These are phyloP conservation scores for Pristionchus japonicus DNA, from an alignment of 2,888 invertebrate species.

Conservation along the genomic window DNA sequence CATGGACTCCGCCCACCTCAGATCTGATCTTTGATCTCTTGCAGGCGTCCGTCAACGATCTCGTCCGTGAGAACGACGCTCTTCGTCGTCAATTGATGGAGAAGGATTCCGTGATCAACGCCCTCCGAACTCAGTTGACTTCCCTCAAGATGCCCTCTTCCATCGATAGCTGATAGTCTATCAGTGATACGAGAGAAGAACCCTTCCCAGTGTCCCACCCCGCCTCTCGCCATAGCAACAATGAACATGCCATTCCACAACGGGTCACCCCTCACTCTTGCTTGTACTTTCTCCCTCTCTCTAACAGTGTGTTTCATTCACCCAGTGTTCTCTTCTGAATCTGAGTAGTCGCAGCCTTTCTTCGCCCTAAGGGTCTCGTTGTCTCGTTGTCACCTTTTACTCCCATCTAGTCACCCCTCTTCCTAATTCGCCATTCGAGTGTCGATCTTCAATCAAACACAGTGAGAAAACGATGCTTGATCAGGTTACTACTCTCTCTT, in stretches of 20 bases:
- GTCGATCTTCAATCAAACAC: neutral
- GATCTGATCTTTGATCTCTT: neutral
- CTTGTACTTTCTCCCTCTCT: neutral
- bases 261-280: neutral
- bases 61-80: slow-evolving; percentile 51
- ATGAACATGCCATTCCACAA: slow-evolving; percentile 11
- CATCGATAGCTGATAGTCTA: slow-evolving; percentile 1
- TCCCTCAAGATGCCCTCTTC: neutral
- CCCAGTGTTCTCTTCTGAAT: neutral
- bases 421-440: neutral
- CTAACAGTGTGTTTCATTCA: slow-evolving; percentile 28
- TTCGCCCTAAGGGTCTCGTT: neutral
- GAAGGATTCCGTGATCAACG: slow-evolving; percentile 49
- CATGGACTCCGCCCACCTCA: neutral
- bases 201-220: neutral
- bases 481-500: slow-evolving; percentile 1
- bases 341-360: neutral
- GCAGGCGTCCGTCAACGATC: neutral
- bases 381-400: neutral
- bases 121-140: slow-evolving; percentile 35
- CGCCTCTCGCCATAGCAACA: neutral
- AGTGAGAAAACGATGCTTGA: slow-evolving; percentile 17
- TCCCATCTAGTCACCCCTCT: neutral
- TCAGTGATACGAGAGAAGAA: too few species aligned
- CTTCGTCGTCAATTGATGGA: slow-evolving; percentile 52